phyloP scores from a whole-genome alignment of 2,113 vertebrate species.

The Lucifuga dentata region DNA sequence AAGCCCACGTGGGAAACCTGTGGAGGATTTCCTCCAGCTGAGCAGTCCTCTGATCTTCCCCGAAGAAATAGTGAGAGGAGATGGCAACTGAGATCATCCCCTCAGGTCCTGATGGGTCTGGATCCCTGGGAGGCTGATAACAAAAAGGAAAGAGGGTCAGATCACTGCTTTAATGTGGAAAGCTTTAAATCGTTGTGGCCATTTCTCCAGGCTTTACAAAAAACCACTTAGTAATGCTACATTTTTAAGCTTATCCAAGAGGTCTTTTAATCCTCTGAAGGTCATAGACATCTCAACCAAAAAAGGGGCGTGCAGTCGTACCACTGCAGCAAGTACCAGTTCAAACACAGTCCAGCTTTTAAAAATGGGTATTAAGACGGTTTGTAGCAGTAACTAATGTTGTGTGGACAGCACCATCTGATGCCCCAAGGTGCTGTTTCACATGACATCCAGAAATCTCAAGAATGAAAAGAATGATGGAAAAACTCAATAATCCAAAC shows the following conservation, averaged over 20 bases:
- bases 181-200: too few species aligned
- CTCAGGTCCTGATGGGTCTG: constrained; percentile 80
- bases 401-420: not conserved
- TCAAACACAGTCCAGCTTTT: too few species aligned
- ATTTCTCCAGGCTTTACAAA: not conserved
- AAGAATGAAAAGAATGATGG: not conserved
- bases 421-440: not conserved
- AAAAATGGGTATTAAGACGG: too few species aligned
- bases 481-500: too few species aligned
- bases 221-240: not conserved
- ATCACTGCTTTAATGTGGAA: too few species aligned
- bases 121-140: constrained; percentile 73
- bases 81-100: constrained; percentile 89
- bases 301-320: too few species aligned
- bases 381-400: too few species aligned
- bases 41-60: constrained; percentile 87
- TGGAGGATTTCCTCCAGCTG: constrained; percentile 82
- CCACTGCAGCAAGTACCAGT: too few species aligned
- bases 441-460: too few species aligned
- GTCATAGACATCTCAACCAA: too few species aligned
- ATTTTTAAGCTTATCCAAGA: too few species aligned
- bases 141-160: not conserved
- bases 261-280: too few species aligned
- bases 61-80: constrained; percentile 92
- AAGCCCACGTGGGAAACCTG: constrained; percentile 90